phyloP scores from a whole-genome alignment of 2,797 vertebrate genomes.

The Dryobates pubescens region DNA sequence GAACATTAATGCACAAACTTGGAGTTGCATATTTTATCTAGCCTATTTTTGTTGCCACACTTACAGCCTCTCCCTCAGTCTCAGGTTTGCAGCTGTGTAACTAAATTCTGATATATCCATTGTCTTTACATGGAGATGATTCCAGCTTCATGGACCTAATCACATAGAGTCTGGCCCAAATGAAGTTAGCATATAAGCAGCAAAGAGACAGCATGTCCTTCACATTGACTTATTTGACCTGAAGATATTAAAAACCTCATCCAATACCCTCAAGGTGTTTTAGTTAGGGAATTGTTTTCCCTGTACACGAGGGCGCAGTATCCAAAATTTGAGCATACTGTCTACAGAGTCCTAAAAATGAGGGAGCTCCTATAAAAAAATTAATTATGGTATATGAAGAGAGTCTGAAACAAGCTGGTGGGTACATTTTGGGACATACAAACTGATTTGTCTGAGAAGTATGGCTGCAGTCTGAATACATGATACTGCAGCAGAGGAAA shows the following conservation, averaged over 20 bases:
- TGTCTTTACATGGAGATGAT: not conserved
- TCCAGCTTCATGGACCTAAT: not conserved
- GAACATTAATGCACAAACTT: not conserved
- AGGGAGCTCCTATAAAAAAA: not conserved
- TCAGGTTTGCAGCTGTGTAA: not conserved
- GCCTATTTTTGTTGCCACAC: not conserved
- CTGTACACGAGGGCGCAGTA: not conserved
- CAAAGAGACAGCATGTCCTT: not conserved
- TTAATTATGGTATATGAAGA: not conserved
- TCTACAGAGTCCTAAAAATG: not conserved
- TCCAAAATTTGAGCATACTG: not conserved
- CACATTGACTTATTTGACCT: not conserved
- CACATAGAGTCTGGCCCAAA: not conserved
- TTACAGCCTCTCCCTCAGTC: not conserved
- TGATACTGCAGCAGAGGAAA: not conserved
- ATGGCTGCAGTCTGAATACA: not conserved
- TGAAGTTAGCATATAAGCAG: not conserved
- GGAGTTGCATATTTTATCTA: not conserved
- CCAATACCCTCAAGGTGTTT: not conserved
- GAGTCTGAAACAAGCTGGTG: not conserved
- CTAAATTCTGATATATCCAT: not conserved
- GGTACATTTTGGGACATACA: not conserved
- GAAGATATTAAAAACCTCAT: not conserved
- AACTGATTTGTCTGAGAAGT: not conserved
- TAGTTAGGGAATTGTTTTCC: not conserved